A percentile compares a stretch with the other conserved stretches of the same genome.
phyloP scores from a whole-genome alignment of 2,888 invertebrate genomes.

The Trilocha varians region DNA sequence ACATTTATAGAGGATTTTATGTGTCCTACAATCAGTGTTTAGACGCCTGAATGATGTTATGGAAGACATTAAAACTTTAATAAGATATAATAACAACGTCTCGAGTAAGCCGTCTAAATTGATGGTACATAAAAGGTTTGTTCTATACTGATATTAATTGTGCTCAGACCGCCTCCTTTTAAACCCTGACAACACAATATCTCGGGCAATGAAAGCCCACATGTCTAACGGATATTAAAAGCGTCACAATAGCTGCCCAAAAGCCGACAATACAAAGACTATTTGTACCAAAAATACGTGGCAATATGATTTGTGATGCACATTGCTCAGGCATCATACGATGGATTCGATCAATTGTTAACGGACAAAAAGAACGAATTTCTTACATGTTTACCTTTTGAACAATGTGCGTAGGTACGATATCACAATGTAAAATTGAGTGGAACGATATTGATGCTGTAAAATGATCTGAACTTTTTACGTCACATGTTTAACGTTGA shows the following conservation, averaged over 20 bases:
- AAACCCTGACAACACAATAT: conserved; percentile 37
- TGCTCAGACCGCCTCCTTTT: conserved; percentile 30
- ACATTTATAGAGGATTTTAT: conserved; percentile 57
- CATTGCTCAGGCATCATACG: conserved; percentile 16
- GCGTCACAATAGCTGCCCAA: conserved; percentile 43
- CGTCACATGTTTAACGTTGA: no score
- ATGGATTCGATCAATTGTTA: conserved; percentile 36
- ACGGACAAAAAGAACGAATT: conserved; percentile 48
- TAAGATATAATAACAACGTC: no score
- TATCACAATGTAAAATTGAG: conserved; percentile 24
- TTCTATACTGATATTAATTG: not conserved
- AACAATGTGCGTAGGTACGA: conserved; percentile 53
- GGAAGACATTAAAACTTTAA: conserved; percentile 27
- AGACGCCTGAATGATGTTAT: conserved; percentile 35
- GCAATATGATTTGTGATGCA: conserved; percentile 22
- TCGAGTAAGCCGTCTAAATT: no score
- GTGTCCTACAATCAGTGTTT: conserved; percentile 45
- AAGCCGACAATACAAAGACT: conserved; percentile 36
- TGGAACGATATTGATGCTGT: conserved; percentile 25
- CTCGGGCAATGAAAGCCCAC: conserved; percentile 30
- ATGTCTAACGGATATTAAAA: conserved; percentile 47
- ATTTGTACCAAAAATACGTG: conserved; percentile 41
- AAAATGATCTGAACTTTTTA: not conserved
- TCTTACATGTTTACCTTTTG: conserved; percentile 53
- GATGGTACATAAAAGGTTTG: not conserved